phyloP scores from a whole-genome alignment of 2,797 vertebrate genomes.

The Orestias chungarensis region DNA sequence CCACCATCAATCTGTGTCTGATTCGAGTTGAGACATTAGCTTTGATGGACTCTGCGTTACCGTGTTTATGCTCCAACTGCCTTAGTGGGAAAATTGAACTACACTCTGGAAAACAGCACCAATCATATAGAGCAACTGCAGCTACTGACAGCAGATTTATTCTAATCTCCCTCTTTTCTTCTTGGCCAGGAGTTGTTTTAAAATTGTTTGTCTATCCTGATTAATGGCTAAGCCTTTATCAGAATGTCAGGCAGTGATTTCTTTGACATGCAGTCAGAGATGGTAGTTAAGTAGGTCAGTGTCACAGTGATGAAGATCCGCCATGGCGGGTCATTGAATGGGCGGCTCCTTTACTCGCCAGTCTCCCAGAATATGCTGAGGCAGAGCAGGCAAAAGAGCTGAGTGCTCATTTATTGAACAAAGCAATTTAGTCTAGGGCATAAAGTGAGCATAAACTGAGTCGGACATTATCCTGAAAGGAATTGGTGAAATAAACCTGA shows the following conservation, averaged over 20 bases:
- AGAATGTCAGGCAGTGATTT: slow-evolving; percentile 69
- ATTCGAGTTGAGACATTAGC: slow-evolving; percentile 79
- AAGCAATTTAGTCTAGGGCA: slow-evolving; percentile 60
- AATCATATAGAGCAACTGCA: slow-evolving; percentile 31
- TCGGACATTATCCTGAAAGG: slow-evolving; percentile 66
- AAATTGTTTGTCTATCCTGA: slow-evolving; percentile 48
- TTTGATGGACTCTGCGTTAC: slow-evolving; percentile 71
- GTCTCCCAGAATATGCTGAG: slow-evolving; percentile 69
- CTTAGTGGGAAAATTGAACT: slow-evolving; percentile 45
- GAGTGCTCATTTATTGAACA: slow-evolving; percentile 69
- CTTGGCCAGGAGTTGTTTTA: slow-evolving; percentile 35
- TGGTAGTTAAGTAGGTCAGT: slow-evolving; percentile 82
- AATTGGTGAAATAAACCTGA: slow-evolving; percentile 43
- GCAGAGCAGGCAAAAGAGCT: slow-evolving; percentile 54
- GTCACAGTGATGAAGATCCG: slow-evolving; percentile 80
- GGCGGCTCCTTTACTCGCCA: slow-evolving; percentile 71
- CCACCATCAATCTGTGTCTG: slow-evolving; percentile 81
- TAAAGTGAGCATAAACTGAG: slow-evolving; percentile 67
- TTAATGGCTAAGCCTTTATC: slow-evolving; percentile 56
- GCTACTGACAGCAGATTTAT: slow-evolving; percentile 14
- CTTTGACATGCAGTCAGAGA: slow-evolving; percentile 71
- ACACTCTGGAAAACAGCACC: slow-evolving; percentile 50
- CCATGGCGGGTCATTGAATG: slow-evolving; percentile 65
- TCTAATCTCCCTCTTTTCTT: slow-evolving; percentile 44
- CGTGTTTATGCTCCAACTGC: slow-evolving; percentile 33